Evolutionary conservation across 2,888 invertebrate species (phyloP).

Genomic region (Micoletzkya japonica): DNA sequence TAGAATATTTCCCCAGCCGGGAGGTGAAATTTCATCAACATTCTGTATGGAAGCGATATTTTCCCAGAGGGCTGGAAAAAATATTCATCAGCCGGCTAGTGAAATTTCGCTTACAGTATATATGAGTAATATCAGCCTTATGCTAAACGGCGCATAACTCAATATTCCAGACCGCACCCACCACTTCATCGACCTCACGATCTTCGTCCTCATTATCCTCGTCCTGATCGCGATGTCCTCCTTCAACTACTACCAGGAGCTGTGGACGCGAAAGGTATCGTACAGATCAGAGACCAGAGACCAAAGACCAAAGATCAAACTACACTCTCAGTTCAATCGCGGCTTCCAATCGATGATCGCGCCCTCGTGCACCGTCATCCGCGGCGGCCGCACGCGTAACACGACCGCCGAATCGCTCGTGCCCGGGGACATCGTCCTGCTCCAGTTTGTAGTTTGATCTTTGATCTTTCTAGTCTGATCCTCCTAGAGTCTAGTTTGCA

Average conservation of each 20-base stretch:
- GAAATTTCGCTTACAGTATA: background rate
- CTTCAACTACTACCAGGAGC: conserved; percentile 26
- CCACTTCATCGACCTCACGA: conserved; percentile 11
- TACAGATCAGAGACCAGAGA: background rate
- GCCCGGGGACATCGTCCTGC: conserved; percentile 86
- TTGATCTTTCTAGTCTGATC: background rate
- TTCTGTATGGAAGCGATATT: background rate
- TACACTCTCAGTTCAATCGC: conserved; percentile 15
- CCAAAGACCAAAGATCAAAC: background rate
- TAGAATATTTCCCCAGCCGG: background rate
- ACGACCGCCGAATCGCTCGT: conserved; percentile 77
- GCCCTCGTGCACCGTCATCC: conserved; percentile 68
- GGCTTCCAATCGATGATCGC: conserved; percentile 28
- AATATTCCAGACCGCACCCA: conserved; percentile 7
- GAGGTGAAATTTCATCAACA: background rate
- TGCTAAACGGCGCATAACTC: no score
- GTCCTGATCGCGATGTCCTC: conserved; percentile 20
- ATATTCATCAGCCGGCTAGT: no score
- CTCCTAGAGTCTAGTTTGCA: conserved; percentile 74
- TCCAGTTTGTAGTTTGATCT: conserved; percentile 1
- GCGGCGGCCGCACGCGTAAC: conserved; percentile 66
- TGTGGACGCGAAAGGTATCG: conserved; percentile 21
- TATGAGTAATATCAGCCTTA: no score
- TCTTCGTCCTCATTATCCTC: conserved; percentile 15
- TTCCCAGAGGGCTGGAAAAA: no score